Percentiles rank a stretch among this genome's conserved stretches.
phyloP scores from a whole-genome alignment of 1,140 invertebrate species.

The Aphis gossypii region DNA sequence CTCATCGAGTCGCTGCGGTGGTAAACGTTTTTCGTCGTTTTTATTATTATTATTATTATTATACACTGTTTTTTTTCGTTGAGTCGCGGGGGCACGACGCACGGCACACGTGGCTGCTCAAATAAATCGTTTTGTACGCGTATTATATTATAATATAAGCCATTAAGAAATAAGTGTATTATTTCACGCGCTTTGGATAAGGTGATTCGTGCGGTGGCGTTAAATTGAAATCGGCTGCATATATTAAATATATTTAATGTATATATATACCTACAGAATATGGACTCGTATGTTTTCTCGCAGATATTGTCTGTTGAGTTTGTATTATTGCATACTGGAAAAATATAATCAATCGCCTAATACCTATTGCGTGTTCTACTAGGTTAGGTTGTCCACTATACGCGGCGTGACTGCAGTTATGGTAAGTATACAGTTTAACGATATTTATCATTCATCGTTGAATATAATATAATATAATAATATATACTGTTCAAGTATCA shows the following conservation, averaged over 20 bases:
- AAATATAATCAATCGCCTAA: not conserved
- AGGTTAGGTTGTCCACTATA: not conserved
- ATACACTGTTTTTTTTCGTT: not conserved
- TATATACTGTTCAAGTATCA: not conserved
- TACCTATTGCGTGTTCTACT: not conserved
- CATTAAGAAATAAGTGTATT: constrained; percentile 13
- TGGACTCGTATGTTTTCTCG: not conserved
- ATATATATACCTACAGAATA: not conserved
- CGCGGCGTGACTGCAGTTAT: not conserved
- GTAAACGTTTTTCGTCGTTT: not conserved
- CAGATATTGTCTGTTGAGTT: not conserved
- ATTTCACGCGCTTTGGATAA: constrained; percentile 52
- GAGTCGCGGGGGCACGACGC: constrained; percentile 14
- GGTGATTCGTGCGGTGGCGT: constrained; percentile 36
- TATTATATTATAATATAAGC: not conserved
- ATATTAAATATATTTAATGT: not conserved
- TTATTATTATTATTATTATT: constrained; percentile 12
- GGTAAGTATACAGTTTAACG: not conserved
- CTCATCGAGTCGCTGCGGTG: not conserved
- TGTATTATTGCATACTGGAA: not conserved
- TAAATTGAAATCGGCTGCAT: constrained; percentile 48
- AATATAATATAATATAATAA: not conserved
- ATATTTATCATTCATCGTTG: not conserved
- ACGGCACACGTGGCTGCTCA: not conserved
- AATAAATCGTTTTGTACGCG: constrained; percentile 43